Base-by-base conservation (phyloP, 2,113 vertebrate genomes). In the Fulica atra region DNA sequence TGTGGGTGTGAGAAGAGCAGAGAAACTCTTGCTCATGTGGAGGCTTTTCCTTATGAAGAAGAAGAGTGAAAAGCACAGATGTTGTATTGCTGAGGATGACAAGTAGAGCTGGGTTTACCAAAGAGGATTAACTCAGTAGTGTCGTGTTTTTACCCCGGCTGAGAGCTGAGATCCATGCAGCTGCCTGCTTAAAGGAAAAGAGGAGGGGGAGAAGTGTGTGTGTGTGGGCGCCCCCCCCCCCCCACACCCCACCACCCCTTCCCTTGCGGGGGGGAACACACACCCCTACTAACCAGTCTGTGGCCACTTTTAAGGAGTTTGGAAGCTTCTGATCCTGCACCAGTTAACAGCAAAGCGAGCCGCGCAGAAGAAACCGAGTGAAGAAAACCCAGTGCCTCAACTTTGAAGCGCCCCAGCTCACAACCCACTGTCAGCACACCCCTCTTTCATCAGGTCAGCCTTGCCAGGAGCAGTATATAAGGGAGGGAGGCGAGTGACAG, bases 291-390 rank as follows among this genome's bases (percentile, higher is more conserved):
- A 10, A 7, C 11, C 38, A 4, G 8, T 2, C 20, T 56, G 7
- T 2, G 4, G 35, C 4, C 42, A 11, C 40, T 71, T 65, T 9
- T 40, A 59, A 16, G 44, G 11, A 1, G 44, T 4, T 42, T 11
- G 6, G 76, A 40, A 46, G 8, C 4, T 15, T 59, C 80, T n/a
- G 54, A 31, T 48, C 2, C 33, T 33, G 50, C 23, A 88, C 48
- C 7, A 6, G 54, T 70, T 44, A 81, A 83, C 0, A 44, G 46
- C 88, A 66, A 59, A 81, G 66, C 28, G 10, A 64, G 16, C 9
- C 4, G 2, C 0, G 11, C 16, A 40, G 25, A 18, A 48, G 31
- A 4, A 38, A 14, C 11, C 0, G 6, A 20, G 18, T 20, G 18
- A 23, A 33, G 40, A 17, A 51, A 72, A 25, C 3, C 1, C 36